Percentiles rank a stretch among this genome's conserved stretches.
These are phyloP conservation scores for Chrysopilus asiliformis DNA, from an alignment of 2,888 invertebrate species.

Conservation along the genomic window DNA sequence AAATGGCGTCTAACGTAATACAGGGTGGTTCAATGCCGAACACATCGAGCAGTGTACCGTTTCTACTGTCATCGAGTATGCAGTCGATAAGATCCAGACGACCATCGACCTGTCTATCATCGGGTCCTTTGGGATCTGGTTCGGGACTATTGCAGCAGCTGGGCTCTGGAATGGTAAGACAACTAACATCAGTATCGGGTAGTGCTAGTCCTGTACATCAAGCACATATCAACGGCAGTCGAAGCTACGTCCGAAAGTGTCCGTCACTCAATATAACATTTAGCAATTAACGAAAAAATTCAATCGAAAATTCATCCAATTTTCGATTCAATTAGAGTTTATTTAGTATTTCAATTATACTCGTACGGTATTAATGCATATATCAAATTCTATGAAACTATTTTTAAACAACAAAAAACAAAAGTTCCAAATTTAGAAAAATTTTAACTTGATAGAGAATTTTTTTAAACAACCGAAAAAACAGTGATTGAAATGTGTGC, in stretches of 20 bases:
- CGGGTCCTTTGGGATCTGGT: conserved; percentile 47
- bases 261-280: conserved; percentile 63
- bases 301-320: conserved; percentile 5
- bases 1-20: no score
- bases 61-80: conserved; percentile 67
- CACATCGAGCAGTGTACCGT: conserved; percentile 78
- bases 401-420: no score
- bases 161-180: conserved; percentile 90
- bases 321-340: conserved; percentile 2
- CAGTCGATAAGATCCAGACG: conserved; percentile 63
- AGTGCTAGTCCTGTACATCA: conserved; percentile 49
- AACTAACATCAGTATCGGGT: conserved; percentile 50
- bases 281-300: conserved; percentile 37
- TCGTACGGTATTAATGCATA: no score
- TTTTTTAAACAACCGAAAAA: no score
- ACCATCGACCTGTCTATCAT: conserved; percentile 55
- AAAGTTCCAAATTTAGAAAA: no score
- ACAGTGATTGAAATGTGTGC: no score
- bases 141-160: conserved; percentile 74
- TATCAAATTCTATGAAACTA: no score
- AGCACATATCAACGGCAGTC: conserved; percentile 41
- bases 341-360: background rate
- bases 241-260: conserved; percentile 55
- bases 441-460: no score
- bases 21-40: conserved; percentile 85